A percentile compares a stretch with the other conserved stretches of the same genome.
Evolutionary conservation across 2,113 vertebrate species (phyloP).

Genomic region (Gopherus evgoodei): DNA sequence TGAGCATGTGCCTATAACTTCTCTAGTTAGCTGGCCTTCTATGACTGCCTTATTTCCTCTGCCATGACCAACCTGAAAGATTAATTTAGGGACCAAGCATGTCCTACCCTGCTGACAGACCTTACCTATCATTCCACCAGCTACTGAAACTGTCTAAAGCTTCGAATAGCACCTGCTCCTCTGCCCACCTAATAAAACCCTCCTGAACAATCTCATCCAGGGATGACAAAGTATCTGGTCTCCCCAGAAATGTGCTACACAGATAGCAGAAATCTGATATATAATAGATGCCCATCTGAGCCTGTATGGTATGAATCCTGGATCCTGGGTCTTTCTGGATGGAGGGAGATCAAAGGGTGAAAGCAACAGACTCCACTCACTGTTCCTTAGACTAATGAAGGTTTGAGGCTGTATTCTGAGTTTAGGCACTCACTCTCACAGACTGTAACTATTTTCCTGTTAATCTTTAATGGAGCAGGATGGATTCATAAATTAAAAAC

Average conservation of each 20-base stretch:
- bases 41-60: neutral
- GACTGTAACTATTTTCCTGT: neutral
- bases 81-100: neutral
- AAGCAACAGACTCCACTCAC: neutral
- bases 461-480: neutral
- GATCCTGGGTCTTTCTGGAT: neutral
- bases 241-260: neutral
- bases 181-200: neutral
- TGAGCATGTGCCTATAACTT: neutral
- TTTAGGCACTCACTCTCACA: neutral
- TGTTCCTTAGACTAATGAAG: rapidly evolving
- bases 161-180: neutral
- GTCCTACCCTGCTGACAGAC: neutral
- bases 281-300: neutral
- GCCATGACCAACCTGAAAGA: neutral
- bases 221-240: neutral
- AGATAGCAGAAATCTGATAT: neutral
- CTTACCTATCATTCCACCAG: neutral
- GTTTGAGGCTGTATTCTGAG: neutral
- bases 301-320: neutral
- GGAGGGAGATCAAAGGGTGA: neutral
- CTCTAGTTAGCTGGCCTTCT: neutral
- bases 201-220: neutral
- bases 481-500: neutral
- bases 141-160: neutral